Evolutionary conservation across 2,797 vertebrate species (phyloP).

Genomic region (Schizopygopsis malacanthus): DNA sequence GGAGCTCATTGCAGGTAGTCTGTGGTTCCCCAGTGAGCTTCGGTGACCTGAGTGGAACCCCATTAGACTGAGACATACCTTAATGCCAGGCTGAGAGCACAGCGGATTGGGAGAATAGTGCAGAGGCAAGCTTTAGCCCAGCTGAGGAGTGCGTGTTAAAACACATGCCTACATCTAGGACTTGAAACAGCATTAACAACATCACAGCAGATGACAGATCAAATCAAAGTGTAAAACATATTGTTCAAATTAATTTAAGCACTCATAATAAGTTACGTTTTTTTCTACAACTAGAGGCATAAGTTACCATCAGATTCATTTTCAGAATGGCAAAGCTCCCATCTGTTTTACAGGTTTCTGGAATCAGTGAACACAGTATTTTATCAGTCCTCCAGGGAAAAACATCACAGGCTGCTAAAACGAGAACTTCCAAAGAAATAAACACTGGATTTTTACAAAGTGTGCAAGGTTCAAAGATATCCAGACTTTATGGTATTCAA

Average conservation of each 20-base stretch:
- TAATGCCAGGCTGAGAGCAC: conserved; percentile 21
- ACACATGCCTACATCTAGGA: background rate
- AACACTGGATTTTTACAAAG: background rate
- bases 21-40: conserved; percentile 33
- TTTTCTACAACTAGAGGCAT: background rate
- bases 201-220: background rate
- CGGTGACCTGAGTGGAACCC: conserved; percentile 41
- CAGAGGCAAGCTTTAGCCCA: conserved; percentile 1
- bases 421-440: background rate
- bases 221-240: background rate
- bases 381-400: background rate
- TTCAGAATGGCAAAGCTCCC: background rate
- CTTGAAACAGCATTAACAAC: background rate
- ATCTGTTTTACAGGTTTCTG: background rate
- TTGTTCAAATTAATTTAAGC: background rate
- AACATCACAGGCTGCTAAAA: background rate
- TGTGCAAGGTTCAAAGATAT: background rate
- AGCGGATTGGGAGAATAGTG: background rate
- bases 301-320: background rate
- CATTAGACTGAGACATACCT: conserved; percentile 50
- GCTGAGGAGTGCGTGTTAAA: background rate
- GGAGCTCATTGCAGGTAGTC: conserved; percentile 40
- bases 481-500: background rate
- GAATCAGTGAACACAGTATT: background rate
- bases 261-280: background rate